These are phyloP conservation scores for Phymatocera aterrima DNA, from an alignment of 2,888 invertebrate species.

Conservation along the genomic window DNA sequence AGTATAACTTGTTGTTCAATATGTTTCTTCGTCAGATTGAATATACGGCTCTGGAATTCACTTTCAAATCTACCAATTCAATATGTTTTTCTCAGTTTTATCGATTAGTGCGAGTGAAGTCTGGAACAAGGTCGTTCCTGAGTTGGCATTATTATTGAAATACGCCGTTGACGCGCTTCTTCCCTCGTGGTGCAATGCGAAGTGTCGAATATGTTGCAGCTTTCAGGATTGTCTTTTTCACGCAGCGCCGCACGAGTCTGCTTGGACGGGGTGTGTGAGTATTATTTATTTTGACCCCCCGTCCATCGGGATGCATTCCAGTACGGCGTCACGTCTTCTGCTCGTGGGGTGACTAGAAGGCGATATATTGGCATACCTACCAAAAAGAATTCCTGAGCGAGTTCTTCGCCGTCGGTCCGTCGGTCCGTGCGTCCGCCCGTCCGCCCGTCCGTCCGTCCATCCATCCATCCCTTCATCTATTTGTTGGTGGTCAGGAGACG, in stretches of 20 bases:
- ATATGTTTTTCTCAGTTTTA: too few species aligned
- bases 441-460: slow-evolving; percentile 50
- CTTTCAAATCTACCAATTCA: too few species aligned
- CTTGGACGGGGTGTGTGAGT: slow-evolving; percentile 52
- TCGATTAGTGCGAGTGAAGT: background rate
- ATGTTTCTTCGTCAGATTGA: too few species aligned
- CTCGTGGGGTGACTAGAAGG: slow-evolving; percentile 60
- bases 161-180: background rate
- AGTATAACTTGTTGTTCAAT: too few species aligned
- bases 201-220: slow-evolving; percentile 11
- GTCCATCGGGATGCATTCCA: slow-evolving; percentile 65
- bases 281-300: slow-evolving; percentile 68
- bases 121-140: background rate
- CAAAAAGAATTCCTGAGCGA: slow-evolving; percentile 70
- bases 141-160: background rate
- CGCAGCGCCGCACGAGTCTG: background rate
- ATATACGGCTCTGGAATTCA: too few species aligned
- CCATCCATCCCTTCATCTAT: slow-evolving; percentile 44
- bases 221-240: slow-evolving; percentile 4
- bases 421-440: slow-evolving; percentile 59
- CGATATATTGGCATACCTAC: slow-evolving; percentile 74
- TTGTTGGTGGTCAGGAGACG: slow-evolving; percentile 60
- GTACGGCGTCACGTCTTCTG: slow-evolving; percentile 70
- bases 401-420: slow-evolving; percentile 58
- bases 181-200: background rate